These are phyloP conservation scores for Zaprionus kolodkinae DNA, from an alignment of 1,140 invertebrate species.

Conservation along the genomic window DNA sequence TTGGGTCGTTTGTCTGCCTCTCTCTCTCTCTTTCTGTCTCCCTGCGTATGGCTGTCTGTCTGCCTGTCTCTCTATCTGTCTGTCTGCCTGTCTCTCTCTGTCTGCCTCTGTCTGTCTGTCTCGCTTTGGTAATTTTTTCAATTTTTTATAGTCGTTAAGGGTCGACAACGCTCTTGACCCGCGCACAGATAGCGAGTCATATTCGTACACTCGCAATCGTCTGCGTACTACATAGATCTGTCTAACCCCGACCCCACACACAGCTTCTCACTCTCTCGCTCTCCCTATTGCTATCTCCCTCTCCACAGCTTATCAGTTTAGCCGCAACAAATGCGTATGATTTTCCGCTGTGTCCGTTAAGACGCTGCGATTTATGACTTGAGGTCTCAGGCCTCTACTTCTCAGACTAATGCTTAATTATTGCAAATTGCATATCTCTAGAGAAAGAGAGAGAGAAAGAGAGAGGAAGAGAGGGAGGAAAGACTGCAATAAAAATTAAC, in stretches of 20 bases:
- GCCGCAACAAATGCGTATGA: slow-evolving; percentile 26
- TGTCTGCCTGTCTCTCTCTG: neutral
- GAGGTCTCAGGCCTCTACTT: neutral
- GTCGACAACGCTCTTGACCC: slow-evolving; percentile 67
- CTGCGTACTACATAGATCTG: neutral
- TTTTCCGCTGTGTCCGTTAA: slow-evolving; percentile 19
- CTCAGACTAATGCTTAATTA: slow-evolving; percentile 73
- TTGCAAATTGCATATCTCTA: slow-evolving; percentile 72
- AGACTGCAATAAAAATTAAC: slow-evolving; percentile 64
- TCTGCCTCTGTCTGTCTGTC: slow-evolving; percentile 20
- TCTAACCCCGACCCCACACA: neutral
- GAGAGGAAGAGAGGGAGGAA: neutral
- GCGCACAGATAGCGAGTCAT: slow-evolving; percentile 22
- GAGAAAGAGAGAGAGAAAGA: neutral
- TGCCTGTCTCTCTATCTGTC: neutral
- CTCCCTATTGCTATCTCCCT: neutral
- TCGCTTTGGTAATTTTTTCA: slow-evolving; percentile 68
- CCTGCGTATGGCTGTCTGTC: neutral
- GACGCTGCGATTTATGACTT: slow-evolving; percentile 36
- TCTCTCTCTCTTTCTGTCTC: neutral
- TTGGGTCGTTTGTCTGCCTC: slow-evolving; percentile 8
- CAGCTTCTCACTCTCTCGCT: neutral
- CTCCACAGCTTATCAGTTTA: slow-evolving; percentile 28
- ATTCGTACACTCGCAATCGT: neutral
- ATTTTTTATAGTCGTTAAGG: slow-evolving; percentile 68